Percentiles rank a stretch among this genome's conserved stretches.
Evolutionary conservation across 2,888 invertebrate species (phyloP).

Genomic region (Xylocampa areola): DNA sequence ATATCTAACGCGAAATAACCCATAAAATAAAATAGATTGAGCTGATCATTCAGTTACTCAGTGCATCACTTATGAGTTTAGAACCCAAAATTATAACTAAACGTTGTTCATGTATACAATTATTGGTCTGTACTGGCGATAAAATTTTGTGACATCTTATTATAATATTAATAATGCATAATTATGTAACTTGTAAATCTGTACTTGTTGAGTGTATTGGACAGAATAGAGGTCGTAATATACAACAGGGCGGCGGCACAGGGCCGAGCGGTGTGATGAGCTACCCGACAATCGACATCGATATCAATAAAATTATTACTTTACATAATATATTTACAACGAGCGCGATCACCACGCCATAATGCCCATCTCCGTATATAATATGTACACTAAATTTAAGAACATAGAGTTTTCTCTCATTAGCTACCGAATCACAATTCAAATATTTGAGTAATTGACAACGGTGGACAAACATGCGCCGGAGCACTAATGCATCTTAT

Average conservation of each 20-base stretch:
- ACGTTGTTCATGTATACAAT: constrained; percentile 77
- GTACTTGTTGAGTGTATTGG: constrained; percentile 85
- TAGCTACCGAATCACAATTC: constrained; percentile 90
- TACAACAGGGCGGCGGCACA: constrained; percentile 71
- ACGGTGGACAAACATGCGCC: constrained; percentile 89
- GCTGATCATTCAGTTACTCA: constrained; percentile 78
- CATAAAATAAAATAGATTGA: constrained; percentile 81
- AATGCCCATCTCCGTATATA: constrained; percentile 89
- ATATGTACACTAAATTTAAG: constrained; percentile 89
- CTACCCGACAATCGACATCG: constrained; percentile 72
- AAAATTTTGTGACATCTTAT: constrained; percentile 85
- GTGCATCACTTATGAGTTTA: constrained; percentile 81
- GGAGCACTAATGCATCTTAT: constrained; percentile 86
- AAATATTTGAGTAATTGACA: constrained; percentile 89
- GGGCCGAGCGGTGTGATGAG: constrained; percentile 59
- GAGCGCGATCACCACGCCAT: constrained; percentile 82
- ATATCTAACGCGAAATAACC: constrained; percentile 78
- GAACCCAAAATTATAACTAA: constrained; percentile 82
- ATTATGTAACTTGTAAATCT: constrained; percentile 83
- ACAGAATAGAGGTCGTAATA: constrained; percentile 81
- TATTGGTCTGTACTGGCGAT: constrained; percentile 85
- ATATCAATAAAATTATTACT: constrained; percentile 86
- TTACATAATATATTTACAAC: constrained; percentile 88
- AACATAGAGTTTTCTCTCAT: constrained; percentile 89
- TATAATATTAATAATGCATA: constrained; percentile 79